Evolutionary conservation across 1,140 invertebrate species (phyloP).

Genomic region (Neomicropteryx cornuta): DNA sequence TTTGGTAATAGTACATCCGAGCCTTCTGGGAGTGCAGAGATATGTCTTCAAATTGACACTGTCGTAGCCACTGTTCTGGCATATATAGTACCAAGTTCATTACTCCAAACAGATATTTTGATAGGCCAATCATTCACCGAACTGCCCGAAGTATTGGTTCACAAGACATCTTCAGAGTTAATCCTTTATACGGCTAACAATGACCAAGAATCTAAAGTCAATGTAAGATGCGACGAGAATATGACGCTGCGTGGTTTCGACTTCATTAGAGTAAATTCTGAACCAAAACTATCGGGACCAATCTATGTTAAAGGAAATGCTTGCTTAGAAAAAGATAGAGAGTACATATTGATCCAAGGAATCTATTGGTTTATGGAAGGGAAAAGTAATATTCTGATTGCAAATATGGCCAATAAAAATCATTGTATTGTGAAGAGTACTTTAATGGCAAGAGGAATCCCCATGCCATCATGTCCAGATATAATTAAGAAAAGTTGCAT

Average conservation of each 20-base stretch:
- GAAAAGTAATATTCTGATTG: too few species aligned
- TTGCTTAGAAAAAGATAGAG: not conserved
- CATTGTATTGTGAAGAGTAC: too few species aligned
- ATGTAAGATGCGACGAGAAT: not conserved
- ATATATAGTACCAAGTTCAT: slow-evolving; percentile 2
- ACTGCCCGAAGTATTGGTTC: not conserved
- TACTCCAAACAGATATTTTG: slow-evolving; percentile 2
- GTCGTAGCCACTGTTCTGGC: slow-evolving; percentile 2
- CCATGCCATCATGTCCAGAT: too few species aligned
- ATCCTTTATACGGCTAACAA: not conserved
- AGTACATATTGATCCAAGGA: not conserved
- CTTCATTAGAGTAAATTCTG: not conserved
- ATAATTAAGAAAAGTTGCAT: too few species aligned
- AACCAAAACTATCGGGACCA: not conserved
- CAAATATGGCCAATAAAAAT: too few species aligned
- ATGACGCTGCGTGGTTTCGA: not conserved
- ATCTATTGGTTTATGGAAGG: not conserved
- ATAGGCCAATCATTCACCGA: slow-evolving; percentile 7
- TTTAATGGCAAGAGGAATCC: too few species aligned
- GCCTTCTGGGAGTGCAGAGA: slow-evolving; percentile 2
- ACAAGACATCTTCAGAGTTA: slow-evolving; percentile 2
- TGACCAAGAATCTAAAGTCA: not conserved
- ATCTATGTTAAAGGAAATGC: not conserved
- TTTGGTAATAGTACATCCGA: slow-evolving; percentile 3
- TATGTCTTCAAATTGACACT: slow-evolving; percentile 2